Evolutionary conservation across 2,797 vertebrate genomes (phyloP), one percentile per base, ranked within the genome.

Genomic region (Parambassis ranga): DNA sequence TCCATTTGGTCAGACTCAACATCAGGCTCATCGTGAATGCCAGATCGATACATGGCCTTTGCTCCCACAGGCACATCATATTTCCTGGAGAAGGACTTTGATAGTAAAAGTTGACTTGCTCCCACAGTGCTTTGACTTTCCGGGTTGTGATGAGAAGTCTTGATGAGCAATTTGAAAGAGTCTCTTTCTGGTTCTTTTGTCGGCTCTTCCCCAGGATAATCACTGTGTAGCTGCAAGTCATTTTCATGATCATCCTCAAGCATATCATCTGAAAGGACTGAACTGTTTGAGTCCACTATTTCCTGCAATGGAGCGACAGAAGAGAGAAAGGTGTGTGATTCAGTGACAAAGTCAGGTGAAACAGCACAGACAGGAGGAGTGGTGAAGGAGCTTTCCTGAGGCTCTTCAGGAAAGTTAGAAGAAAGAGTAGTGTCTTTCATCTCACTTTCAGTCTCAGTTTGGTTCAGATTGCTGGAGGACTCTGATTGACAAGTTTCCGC

Each of bases 161-260:
- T 90, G 30, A 91, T 89, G 19, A 92, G 85, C 64, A 90, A 61
- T 75, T 87, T 90, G 36, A 85, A 92, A 49, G 90, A 91, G 60
- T 92, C 90, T 67, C 79, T 86, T 47, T 92, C 88, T 49, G 74
- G 87, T 75, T 82, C 70, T 38, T 69, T 53, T 58, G 27, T 41
- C 19, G 61, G 33, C 10, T 63, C 68, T 19, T 64, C 77, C 28
- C n/a, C 51, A 46, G 65, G 35, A 37, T 30, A 16, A 26, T 85
- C 66, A 58, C 38, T 41, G 39, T n/a, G n/a, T n/a, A n/a, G n/a
- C n/a, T n/a, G n/a, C n/a, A n/a, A n/a, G n/a, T n/a, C n/a, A n/a
- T n/a, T 37, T 62, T 60, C 3, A 62, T 48, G 23, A 28, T 22
- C 63, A 63, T 67, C 72, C 10, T 72, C 49, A 18, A 28, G 3